These are phyloP conservation scores for Eupeodes luniger DNA, from an alignment of 2,888 invertebrate species.

Conservation along the genomic window DNA sequence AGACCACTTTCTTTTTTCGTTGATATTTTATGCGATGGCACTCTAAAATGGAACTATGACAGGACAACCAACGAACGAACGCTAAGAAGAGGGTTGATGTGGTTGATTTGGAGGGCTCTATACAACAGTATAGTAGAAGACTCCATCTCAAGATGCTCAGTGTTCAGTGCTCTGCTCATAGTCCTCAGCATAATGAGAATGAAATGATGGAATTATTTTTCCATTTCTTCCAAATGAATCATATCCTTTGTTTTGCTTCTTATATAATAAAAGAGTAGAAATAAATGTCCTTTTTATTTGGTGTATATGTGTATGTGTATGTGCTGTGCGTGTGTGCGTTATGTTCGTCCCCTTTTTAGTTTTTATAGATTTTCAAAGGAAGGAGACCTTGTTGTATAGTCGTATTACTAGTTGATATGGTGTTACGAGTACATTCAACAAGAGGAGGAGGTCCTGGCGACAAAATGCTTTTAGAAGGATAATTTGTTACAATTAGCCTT, in stretches of 20 bases:
- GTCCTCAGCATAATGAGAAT: slow-evolving; percentile 58
- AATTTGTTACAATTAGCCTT: slow-evolving; percentile 64
- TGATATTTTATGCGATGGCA: slow-evolving; percentile 56
- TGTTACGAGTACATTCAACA: background rate
- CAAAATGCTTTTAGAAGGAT: slow-evolving; percentile 57
- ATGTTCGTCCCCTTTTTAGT: slow-evolving; percentile 27
- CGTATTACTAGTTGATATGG: background rate
- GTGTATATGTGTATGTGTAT: no score
- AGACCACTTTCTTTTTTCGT: slow-evolving; percentile 39
- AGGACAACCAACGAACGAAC: background rate
- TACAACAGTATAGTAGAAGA: no score
- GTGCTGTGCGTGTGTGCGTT: no score
- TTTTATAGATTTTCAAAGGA: background rate
- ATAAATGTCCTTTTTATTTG: slow-evolving; percentile 21
- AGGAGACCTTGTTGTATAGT: background rate
- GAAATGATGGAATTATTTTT: slow-evolving; percentile 73
- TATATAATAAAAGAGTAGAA: slow-evolving; percentile 31
- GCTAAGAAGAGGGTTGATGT: background rate
- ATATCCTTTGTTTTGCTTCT: slow-evolving; percentile 66
- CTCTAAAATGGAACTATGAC: slow-evolving; percentile 47
- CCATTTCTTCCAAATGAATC: slow-evolving; percentile 70
- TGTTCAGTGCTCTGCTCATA: background rate
- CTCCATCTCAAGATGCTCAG: background rate
- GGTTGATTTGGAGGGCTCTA: slow-evolving; percentile 53
- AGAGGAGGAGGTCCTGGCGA: background rate